Conservation (phyloP, 2,888 invertebrate genomes). For the Drosophila kokeensis region DNA sequence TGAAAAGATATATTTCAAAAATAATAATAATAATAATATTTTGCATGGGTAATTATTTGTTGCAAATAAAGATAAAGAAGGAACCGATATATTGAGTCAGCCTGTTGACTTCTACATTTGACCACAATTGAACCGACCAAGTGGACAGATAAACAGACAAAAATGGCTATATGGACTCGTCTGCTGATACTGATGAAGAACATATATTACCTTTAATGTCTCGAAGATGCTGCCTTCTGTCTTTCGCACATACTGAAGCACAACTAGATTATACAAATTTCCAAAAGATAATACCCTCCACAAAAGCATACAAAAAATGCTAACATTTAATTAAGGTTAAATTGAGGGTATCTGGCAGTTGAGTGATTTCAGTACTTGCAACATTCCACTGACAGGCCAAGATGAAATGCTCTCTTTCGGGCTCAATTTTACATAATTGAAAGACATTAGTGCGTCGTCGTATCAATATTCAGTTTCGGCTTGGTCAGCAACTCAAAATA, state of each 20-base stretch:
- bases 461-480: slow-evolving; percentile 55
- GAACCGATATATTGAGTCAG: neutral
- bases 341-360: slow-evolving; percentile 1
- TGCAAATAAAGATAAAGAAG: neutral
- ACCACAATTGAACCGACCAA: neutral
- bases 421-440: slow-evolving; percentile 58
- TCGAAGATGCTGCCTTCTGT: neutral
- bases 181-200: neutral
- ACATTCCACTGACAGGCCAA: slow-evolving; percentile 1
- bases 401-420: slow-evolving; percentile 20
- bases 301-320: neutral
- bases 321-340: neutral
- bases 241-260: neutral
- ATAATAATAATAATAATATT: neutral
- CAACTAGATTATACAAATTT: neutral
- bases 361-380: neutral
- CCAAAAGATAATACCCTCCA: neutral
- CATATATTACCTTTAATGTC: neutral
- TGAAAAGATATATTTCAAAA: neutral
- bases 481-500: slow-evolving; percentile 46
- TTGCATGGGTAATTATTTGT: neutral
- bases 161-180: neutral
- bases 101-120: neutral
- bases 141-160: neutral
- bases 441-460: slow-evolving; percentile 49